Base-by-base conservation (phyloP, 2,888 invertebrate genomes). In the Patella pellucida region DNA sequence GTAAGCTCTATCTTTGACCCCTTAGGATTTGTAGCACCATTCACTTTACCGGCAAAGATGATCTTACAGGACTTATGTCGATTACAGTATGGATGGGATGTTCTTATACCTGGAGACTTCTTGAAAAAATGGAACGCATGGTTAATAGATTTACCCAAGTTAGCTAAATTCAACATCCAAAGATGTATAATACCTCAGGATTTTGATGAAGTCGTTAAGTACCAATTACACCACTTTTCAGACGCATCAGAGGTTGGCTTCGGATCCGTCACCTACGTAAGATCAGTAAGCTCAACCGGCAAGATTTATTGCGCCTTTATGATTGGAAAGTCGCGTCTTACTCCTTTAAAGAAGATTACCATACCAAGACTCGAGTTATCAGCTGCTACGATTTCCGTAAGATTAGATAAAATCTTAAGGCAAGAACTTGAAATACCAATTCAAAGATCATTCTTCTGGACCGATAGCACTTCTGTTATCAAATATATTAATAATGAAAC, bases 1-100 rank as follows among this genome's bases (percentile, higher is more conserved):
- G n/a, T 52, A 16, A 74, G 72, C 27, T 68, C 70, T 16, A 62
- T 76, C 5, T 76, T 75, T 54, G 76, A 76, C 50, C 76, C 76
- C 14, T 27, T 74, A 4, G 76, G 76, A 19, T 76, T 76, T 31
- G 73, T 69, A 9, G 16, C 23, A n/a, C 76, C 76, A 15, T 23
- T 31, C 31, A 52, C 74, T 11, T 27, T 73, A 41, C 16, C 16
- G 14, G 75, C 71, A 7, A 75, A 75, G 62, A 75, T 54, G 56
- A 27, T 76, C 7, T 76, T 76, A 51, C 76, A 76, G 23, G 31
- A 67, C 7, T 4, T 67, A n/a, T 76, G 76, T 52, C 9, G 52
- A 19, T 19, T 62, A 54, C 15, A 56, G 5, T 62, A 23, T 12
- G 69, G 68, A 7, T 76, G 76, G 76, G 76, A 76, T 50, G 73